phyloP scores from a whole-genome alignment of 1,140 invertebrate genomes.

The Idris sp. region DNA sequence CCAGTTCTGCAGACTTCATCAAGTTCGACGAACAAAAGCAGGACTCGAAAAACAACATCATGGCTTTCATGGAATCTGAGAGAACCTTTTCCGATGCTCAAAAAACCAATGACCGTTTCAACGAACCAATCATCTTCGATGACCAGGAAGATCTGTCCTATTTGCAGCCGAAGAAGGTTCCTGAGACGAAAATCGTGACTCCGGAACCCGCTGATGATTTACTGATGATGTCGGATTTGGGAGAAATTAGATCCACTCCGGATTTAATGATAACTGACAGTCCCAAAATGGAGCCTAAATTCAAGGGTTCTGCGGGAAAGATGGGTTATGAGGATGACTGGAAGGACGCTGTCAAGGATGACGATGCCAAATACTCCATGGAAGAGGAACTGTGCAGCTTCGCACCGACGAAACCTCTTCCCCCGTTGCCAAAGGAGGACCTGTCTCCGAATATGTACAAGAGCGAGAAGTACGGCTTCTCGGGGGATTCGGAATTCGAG shows the following conservation, averaged over 20 bases:
- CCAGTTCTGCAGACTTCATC: conserved; percentile 65
- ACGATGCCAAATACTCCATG: conserved; percentile 4
- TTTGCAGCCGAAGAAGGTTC: not conserved
- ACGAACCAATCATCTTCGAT: conserved; percentile 14
- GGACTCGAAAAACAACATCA: conserved; percentile 73
- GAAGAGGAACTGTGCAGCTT: conserved; percentile 17
- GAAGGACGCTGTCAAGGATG: conserved; percentile 31
- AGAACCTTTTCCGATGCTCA: conserved; percentile 10
- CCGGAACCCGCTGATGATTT: conserved; percentile 18
- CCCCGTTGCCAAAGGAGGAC: conserved; percentile 40
- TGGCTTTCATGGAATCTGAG: conserved; percentile 79
- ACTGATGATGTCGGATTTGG: conserved; percentile 21
- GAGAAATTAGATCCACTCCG: conserved; percentile 11
- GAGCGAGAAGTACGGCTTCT: conserved; percentile 24
- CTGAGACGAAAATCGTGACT: conserved; percentile 1
- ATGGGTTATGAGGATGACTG: conserved; percentile 21
- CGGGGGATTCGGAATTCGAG: conserved; percentile 69
- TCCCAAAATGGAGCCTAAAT: conserved; percentile 9
- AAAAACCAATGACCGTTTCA: conserved; percentile 12
- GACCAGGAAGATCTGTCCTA: conserved; percentile 24
- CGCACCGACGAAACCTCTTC: conserved; percentile 34
- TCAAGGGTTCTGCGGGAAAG: conserved; percentile 1
- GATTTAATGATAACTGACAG: conserved; percentile 31
- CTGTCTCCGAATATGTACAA: conserved; percentile 1
- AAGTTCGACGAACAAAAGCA: conserved; percentile 65